These are phyloP conservation scores for Hycleus cichorii DNA, from an alignment of 1,140 invertebrate genomes.

Conservation along the genomic window DNA sequence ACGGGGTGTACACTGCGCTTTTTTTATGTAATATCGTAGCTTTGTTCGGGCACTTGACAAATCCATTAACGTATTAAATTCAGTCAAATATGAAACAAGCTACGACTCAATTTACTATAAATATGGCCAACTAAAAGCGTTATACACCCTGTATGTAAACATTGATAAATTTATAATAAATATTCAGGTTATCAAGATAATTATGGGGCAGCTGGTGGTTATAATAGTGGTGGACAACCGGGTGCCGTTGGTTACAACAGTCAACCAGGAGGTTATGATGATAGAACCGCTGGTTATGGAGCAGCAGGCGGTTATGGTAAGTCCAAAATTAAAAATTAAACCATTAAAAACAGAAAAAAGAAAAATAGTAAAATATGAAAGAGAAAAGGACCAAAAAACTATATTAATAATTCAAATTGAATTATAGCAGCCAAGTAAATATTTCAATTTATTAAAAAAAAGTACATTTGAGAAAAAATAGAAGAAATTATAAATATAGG, in stretches of 20 bases:
- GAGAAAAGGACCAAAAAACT: background rate
- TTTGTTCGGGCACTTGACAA: too few species aligned
- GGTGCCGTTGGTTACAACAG: slow-evolving; percentile 19
- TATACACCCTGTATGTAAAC: background rate
- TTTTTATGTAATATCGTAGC: too few species aligned
- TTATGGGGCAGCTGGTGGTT: slow-evolving; percentile 15
- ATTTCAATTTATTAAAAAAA: too few species aligned
- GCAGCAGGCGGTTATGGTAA: slow-evolving; percentile 18
- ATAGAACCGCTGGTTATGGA: slow-evolving; percentile 15
- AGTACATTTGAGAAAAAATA: too few species aligned
- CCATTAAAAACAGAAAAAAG: background rate
- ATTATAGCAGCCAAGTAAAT: too few species aligned
- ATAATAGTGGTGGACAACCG: slow-evolving; percentile 2
- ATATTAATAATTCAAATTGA: too few species aligned
- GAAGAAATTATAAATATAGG: too few species aligned
- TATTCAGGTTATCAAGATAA: slow-evolving; percentile 7
- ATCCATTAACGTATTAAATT: too few species aligned
- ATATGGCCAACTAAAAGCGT: background rate
- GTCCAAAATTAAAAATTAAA: background rate
- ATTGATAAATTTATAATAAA: too few species aligned
- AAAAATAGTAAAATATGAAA: background rate
- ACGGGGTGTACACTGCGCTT: background rate
- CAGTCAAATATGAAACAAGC: too few species aligned
- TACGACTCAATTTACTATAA: too few species aligned
- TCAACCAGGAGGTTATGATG: slow-evolving; percentile 16